Evolutionary conservation across 2,888 invertebrate species (phyloP), one percentile per base, ranked within the genome.

Genomic region (Caenorhabditis sp.): DNA sequence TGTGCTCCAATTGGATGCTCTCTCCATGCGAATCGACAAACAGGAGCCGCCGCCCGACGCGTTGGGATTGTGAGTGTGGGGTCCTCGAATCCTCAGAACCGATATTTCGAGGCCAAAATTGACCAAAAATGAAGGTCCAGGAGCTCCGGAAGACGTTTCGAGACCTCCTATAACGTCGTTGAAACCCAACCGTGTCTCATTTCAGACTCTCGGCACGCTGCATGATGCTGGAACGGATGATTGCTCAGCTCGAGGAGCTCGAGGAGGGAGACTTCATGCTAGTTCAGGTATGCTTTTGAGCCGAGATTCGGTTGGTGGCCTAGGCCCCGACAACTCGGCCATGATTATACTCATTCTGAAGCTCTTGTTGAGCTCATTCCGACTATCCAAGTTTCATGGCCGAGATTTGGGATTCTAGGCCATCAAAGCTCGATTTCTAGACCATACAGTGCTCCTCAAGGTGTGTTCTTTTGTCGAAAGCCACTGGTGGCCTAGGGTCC

Each of bases 171-270:
- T 26, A 54, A 54, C 8, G 1, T 3, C 22, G 7, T 26, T n/a
- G 19, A 47, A 54, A 54, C 24, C 26, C n/a, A n/a, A n/a, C n/a
- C n/a, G n/a, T 54, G 51, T 19, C 26, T 54, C 47, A 19, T 74
- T 82, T 24, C 69, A 83, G 83, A 31, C 31, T 84, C 16, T 68
- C 84, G 10, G n/a, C 76, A 0, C 73, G 76, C 16, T 73, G 72
- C 1, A 2, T 84, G 31, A 59, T 69, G 58, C 35, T 84, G 22
- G 84, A 84, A 56, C 8, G 31, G 26, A 35, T 84, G 19, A 28
- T 84, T 5, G 19, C n/a, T 14, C 51, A 31, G 7, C 26, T 73
- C 8, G 64, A 66, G 31, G 4, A 0, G 0, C 44, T 84, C 5
- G 63, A 59, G n/a, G 10, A 7, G 0, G 84, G 84, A 22, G 63